phyloP scores from a whole-genome alignment of 2,113 vertebrate species.

The Cygnus buccinator region DNA sequence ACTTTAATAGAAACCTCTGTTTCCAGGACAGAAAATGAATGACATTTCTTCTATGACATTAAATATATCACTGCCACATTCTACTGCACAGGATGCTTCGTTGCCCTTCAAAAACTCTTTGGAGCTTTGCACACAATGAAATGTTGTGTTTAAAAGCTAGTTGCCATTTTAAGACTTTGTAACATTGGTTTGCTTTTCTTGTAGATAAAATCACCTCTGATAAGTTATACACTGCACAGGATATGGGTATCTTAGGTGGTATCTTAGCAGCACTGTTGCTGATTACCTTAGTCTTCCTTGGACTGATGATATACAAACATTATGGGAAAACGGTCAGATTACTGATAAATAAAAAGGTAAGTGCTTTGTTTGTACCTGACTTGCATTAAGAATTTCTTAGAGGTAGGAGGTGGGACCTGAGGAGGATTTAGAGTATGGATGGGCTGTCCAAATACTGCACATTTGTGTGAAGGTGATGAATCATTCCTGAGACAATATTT shows the following conservation, averaged over 20 bases:
- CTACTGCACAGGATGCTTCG: not conserved
- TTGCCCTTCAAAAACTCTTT: not conserved
- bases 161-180: not conserved
- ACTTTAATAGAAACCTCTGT: not conserved
- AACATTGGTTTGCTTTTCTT: not conserved
- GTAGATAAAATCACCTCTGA: not conserved
- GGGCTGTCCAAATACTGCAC: not conserved
- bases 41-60: not conserved
- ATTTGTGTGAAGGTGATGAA: not conserved
- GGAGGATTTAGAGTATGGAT: not conserved
- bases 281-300: constrained; percentile 80
- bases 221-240: constrained; percentile 44
- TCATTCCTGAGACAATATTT: not conserved
- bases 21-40: not conserved
- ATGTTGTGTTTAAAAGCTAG: not conserved
- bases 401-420: not conserved
- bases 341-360: not conserved
- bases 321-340: not conserved
- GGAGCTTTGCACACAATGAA: not conserved
- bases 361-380: not conserved
- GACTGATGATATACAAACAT: constrained; percentile 66
- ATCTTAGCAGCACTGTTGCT: constrained; percentile 80
- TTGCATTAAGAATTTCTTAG: not conserved
- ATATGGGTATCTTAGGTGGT: constrained; percentile 85
- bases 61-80: not conserved